Conservation (phyloP, 2,113 vertebrate genomes). For the Thalassarche chlororhynchos region DNA sequence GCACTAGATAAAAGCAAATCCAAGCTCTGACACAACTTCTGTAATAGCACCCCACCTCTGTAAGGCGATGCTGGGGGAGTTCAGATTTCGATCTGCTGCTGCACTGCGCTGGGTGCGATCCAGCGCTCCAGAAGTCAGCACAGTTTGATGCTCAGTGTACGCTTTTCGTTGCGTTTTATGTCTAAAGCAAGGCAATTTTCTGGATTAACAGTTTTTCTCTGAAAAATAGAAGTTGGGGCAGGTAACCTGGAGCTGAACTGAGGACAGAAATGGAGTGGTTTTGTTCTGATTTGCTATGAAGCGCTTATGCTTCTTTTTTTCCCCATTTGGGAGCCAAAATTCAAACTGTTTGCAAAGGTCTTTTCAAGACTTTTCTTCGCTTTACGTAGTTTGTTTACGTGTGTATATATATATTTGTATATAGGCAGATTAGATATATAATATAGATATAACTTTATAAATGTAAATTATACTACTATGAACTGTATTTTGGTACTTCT, state of each 20-base stretch:
- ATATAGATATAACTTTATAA: background rate
- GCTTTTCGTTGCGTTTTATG: background rate
- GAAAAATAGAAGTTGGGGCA: background rate
- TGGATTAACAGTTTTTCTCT: background rate
- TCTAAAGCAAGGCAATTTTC: background rate
- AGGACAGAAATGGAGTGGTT: background rate
- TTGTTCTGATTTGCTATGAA: background rate
- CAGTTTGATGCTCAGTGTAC: fast-evolving
- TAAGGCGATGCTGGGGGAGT: background rate
- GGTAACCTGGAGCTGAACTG: background rate
- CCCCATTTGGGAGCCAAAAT: background rate
- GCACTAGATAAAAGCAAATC: background rate
- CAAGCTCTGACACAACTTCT: background rate
- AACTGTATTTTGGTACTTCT: background rate
- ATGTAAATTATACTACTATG: background rate
- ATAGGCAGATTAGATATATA: background rate
- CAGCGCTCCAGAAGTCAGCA: background rate
- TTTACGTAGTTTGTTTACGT: background rate
- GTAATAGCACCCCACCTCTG: background rate
- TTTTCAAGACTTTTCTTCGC: background rate
- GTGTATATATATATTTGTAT: fast-evolving
- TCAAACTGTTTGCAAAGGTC: background rate
- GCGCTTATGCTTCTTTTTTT: fast-evolving
- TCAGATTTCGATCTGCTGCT: background rate
- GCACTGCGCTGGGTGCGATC: background rate